Evolutionary conservation across 2,113 vertebrate species (phyloP).

Genomic region (Thunnus thynnus): DNA sequence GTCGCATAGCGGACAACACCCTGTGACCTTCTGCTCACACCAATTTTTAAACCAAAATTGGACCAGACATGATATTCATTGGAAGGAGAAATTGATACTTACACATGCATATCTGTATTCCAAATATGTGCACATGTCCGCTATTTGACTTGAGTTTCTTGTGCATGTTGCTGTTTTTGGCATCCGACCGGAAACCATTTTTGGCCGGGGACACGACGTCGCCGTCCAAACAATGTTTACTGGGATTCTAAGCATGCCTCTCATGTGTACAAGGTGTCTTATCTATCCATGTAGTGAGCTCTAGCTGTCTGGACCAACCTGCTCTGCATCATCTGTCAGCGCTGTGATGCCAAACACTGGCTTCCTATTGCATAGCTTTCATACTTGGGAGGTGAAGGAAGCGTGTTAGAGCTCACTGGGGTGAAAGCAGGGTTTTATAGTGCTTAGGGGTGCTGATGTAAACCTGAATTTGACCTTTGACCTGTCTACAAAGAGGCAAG

Average conservation of each 20-base stretch:
- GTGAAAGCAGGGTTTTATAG: background rate
- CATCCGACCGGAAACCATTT: too few species aligned
- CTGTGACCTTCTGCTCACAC: too few species aligned
- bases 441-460: background rate
- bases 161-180: too few species aligned
- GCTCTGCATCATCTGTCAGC: slow-evolving; percentile 71
- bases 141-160: too few species aligned
- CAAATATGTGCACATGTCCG: too few species aligned
- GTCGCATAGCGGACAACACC: too few species aligned
- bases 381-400: slow-evolving; percentile 46
- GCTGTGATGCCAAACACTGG: background rate
- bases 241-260: slow-evolving; percentile 13
- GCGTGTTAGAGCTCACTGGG: background rate
- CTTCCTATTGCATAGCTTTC: slow-evolving; percentile 52
- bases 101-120: too few species aligned
- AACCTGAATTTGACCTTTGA: background rate
- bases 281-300: slow-evolving; percentile 7
- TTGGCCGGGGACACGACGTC: too few species aligned
- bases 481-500: background rate
- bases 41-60: too few species aligned
- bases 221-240: too few species aligned
- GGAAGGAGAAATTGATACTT: too few species aligned
- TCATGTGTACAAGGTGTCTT: background rate
- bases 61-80: too few species aligned
- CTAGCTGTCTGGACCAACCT: slow-evolving; percentile 58